phyloP scores from a whole-genome alignment of 2,113 vertebrate genomes.

The Centropus unirufus region DNA sequence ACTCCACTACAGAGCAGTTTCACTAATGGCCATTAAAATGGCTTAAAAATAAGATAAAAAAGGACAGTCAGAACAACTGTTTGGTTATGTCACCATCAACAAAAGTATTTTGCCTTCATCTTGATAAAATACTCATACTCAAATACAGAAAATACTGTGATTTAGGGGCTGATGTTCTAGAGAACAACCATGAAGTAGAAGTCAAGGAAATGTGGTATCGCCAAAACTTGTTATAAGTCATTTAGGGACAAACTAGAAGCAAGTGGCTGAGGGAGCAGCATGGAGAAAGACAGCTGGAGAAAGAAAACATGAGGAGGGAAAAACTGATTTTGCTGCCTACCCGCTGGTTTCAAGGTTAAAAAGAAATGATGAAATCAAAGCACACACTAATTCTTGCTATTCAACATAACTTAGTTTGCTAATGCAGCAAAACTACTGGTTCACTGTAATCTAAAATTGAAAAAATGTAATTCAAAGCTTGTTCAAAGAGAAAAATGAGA shows the following conservation, averaged over 20 bases:
- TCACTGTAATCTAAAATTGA: conserved; percentile 51
- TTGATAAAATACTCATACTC: neutral
- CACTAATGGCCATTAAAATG: neutral
- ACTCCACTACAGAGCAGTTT: neutral
- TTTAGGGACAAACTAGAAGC: neutral
- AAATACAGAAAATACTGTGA: neutral
- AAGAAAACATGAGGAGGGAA: neutral
- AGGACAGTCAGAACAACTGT: neutral
- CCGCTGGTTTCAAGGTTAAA: conserved; percentile 34
- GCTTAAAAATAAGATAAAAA: neutral
- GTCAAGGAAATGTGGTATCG: neutral
- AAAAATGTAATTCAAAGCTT: conserved; percentile 34
- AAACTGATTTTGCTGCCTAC: neutral
- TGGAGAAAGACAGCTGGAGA: neutral
- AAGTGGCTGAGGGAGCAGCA: neutral
- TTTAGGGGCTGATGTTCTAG: neutral
- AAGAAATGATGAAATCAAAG: conserved; percentile 45
- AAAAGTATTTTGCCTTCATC: neutral
- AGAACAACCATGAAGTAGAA: neutral
- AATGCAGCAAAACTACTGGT: conserved; percentile 17
- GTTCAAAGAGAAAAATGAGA: conserved; percentile 56
- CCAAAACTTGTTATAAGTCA: neutral
- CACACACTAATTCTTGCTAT: conserved; percentile 22
- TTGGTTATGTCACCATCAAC: neutral
- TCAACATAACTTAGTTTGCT: conserved; percentile 41